A percentile compares a stretch with the other conserved stretches of the same genome.
Conservation (phyloP, 2,888 invertebrate genomes). For the Mamestra brassicae region DNA sequence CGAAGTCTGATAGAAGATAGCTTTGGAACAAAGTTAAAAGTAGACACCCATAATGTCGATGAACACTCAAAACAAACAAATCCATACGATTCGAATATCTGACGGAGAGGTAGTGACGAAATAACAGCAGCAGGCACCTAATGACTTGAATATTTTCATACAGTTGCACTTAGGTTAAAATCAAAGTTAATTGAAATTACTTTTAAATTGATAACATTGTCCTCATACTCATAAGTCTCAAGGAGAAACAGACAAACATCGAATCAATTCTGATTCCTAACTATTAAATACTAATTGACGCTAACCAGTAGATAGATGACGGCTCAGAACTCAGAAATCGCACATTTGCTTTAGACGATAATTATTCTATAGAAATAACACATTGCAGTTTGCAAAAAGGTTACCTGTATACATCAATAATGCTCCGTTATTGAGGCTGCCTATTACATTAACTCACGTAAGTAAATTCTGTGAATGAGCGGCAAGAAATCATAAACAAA, state of each 20-base stretch:
- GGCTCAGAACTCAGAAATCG: neutral
- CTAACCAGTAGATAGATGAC: constrained; percentile 23
- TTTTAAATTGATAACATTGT: constrained; percentile 9
- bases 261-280: constrained; percentile 3
- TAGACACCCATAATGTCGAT: too few species aligned
- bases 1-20: too few species aligned
- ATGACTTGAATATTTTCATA: neutral
- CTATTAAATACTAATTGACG: constrained; percentile 23
- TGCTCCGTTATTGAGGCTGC: neutral
- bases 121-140: neutral
- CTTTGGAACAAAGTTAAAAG: too few species aligned
- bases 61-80: too few species aligned
- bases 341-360: constrained; percentile 4
- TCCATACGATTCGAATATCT: neutral
- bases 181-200: constrained; percentile 22
- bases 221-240: constrained; percentile 21
- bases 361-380: constrained; percentile 32
- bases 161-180: neutral
- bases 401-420: constrained; percentile 1
- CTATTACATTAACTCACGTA: constrained; percentile 2
- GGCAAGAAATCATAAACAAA: constrained; percentile 8
- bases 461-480: neutral
- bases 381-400: neutral
- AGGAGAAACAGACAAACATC: constrained; percentile 20
- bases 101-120: neutral